phyloP scores from a whole-genome alignment of 1,140 invertebrate species.

The Solen grandis region DNA sequence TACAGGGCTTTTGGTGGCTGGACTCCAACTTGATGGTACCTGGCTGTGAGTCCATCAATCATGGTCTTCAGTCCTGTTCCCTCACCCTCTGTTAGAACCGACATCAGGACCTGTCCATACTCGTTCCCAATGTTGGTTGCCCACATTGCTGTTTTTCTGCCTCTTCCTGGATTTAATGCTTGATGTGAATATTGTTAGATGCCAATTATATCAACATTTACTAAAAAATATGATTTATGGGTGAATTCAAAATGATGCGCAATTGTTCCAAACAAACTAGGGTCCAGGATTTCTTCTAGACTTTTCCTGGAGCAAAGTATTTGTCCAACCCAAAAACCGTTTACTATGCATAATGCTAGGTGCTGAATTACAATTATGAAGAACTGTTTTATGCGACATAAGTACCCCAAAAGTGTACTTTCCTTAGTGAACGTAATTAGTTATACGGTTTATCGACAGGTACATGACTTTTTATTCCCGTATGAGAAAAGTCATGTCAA shows the following conservation, averaged over 20 bases:
- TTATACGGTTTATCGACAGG: not conserved
- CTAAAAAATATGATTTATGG: too few species aligned
- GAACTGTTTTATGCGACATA: not conserved
- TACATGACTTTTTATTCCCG: not conserved
- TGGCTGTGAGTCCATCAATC: not conserved
- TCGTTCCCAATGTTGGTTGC: constrained; percentile 63
- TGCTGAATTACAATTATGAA: too few species aligned
- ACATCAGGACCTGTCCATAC: constrained; percentile 60
- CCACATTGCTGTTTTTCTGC: constrained; percentile 55
- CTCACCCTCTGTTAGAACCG: constrained; percentile 51
- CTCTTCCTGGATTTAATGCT: constrained; percentile 3
- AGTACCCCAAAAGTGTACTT: not conserved
- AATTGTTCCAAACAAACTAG: too few species aligned
- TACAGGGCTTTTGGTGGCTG: constrained; percentile 34
- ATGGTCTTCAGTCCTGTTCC: constrained; percentile 39
- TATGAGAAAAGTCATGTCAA: too few species aligned
- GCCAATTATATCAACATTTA: too few species aligned
- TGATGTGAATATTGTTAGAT: too few species aligned
- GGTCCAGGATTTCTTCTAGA: too few species aligned
- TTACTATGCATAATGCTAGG: too few species aligned
- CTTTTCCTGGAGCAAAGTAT: too few species aligned
- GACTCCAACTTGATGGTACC: constrained; percentile 8
- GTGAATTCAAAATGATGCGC: too few species aligned
- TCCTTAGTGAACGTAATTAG: not conserved
- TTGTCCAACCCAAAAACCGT: too few species aligned